A percentile compares a stretch with the other conserved stretches of the same genome.
Evolutionary conservation across 2,888 invertebrate genomes (phyloP).

Genomic region (Meloe dianella): DNA sequence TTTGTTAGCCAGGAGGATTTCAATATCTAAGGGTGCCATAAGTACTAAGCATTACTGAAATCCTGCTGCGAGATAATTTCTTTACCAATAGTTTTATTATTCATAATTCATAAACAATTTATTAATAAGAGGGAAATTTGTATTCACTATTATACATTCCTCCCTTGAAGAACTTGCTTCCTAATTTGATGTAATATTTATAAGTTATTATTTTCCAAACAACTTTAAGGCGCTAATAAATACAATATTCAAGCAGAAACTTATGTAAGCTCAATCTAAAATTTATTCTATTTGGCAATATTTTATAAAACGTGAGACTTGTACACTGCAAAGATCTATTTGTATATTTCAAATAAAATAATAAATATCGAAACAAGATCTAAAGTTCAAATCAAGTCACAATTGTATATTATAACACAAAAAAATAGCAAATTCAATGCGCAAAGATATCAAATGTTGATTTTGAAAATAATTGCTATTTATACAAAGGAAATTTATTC

Average conservation of each 20-base stretch:
- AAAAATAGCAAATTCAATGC: background rate
- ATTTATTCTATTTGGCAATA: conserved; percentile 14
- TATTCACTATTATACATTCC: conserved; percentile 24
- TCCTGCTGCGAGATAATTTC: background rate
- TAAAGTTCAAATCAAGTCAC: background rate
- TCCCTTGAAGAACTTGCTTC: conserved; percentile 27
- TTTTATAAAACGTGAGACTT: conserved; percentile 7
- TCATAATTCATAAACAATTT: background rate
- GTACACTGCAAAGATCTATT: background rate
- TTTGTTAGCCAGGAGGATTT: no score
- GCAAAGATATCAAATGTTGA: conserved; percentile 11
- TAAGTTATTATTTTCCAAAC: conserved; percentile 7
- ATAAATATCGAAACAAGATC: background rate
- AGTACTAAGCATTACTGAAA: no score
- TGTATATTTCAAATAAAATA: background rate
- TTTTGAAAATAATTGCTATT: conserved; percentile 18
- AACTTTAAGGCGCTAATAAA: background rate
- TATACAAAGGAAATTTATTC: conserved; percentile 12
- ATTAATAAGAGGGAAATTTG: background rate
- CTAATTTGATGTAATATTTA: conserved; percentile 13
- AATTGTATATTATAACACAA: no score
- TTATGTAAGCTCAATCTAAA: conserved; percentile 15
- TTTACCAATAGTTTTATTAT: background rate
- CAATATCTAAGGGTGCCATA: no score
- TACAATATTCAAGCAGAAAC: conserved; percentile 11